phyloP scores from a whole-genome alignment of 2,797 vertebrate genomes.

The Leuciscus waleckii region DNA sequence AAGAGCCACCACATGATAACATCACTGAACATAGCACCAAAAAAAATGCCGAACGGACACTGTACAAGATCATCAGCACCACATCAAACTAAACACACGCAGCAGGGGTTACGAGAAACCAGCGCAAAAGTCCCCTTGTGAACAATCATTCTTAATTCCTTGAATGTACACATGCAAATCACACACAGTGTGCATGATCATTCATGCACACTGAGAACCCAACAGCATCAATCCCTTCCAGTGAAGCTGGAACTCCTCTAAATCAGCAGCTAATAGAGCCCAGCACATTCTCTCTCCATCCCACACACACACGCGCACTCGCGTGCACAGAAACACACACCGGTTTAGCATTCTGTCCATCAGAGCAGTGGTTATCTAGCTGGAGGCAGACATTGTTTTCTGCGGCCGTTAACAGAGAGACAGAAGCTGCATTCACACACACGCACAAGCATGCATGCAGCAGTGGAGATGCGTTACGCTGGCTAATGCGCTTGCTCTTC shows the following conservation, averaged over 20 bases:
- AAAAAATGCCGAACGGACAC: not conserved
- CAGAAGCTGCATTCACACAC: slow-evolving; percentile 36
- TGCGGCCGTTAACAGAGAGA: slow-evolving; percentile 43
- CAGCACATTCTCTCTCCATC: slow-evolving; percentile 28
- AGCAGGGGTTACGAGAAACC: not conserved
- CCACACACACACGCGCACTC: slow-evolving; percentile 43
- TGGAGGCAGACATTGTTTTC: slow-evolving; percentile 66
- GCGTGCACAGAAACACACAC: slow-evolving; percentile 45
- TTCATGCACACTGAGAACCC: slow-evolving; percentile 12
- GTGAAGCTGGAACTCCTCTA: slow-evolving; percentile 32
- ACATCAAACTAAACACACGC: not conserved
- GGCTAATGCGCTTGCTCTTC: slow-evolving; percentile 48
- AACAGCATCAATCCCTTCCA: slow-evolving; percentile 23
- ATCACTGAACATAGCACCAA: not conserved
- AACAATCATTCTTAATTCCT: slow-evolving; percentile 9
- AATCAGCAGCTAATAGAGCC: slow-evolving; percentile 35
- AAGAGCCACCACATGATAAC: slow-evolving; percentile 8
- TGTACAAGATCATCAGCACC: not conserved
- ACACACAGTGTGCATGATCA: slow-evolving; percentile 4
- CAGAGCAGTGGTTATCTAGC: slow-evolving; percentile 66
- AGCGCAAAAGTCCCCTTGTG: not conserved
- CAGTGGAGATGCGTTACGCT: slow-evolving; percentile 47
- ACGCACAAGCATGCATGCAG: slow-evolving; percentile 45
- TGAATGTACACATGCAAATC: slow-evolving; percentile 24
- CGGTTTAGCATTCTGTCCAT: slow-evolving; percentile 66